Percentiles rank a stretch among this genome's conserved stretches.
phyloP scores from a whole-genome alignment of 2,888 invertebrate genomes.

The Eilema griseolum region DNA sequence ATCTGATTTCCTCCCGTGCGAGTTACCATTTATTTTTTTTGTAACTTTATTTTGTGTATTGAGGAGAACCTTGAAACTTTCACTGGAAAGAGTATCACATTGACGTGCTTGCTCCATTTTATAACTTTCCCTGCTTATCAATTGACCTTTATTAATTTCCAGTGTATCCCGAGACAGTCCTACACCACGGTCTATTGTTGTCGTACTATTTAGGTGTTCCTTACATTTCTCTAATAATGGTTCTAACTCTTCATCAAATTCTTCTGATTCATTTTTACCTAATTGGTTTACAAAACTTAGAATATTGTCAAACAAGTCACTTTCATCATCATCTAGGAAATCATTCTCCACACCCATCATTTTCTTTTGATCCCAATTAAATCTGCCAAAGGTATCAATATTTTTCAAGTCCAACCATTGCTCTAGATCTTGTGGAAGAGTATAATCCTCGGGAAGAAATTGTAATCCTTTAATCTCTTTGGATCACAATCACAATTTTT shows the following conservation, averaged over 20 bases:
- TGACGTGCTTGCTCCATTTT: slow-evolving; percentile 5
- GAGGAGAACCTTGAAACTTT: slow-evolving; percentile 38
- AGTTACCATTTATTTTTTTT: slow-evolving; percentile 23
- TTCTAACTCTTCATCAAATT: slow-evolving; percentile 23
- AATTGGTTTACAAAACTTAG: slow-evolving; percentile 71
- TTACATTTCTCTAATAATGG: slow-evolving; percentile 25
- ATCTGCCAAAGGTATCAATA: slow-evolving; percentile 74
- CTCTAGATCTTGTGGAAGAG: slow-evolving; percentile 78
- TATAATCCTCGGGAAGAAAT: slow-evolving; percentile 80
- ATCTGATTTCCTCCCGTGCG: slow-evolving; percentile 8
- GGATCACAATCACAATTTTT: too few relatives aligned
- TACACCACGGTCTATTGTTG: slow-evolving; percentile 62
- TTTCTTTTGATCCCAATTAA: slow-evolving; percentile 72
- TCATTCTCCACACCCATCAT: slow-evolving; percentile 52
- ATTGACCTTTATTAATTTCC: slow-evolving; percentile 37
- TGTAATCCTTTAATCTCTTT: slow-evolving; percentile 73
- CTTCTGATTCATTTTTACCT: slow-evolving; percentile 51
- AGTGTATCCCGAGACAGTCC: slow-evolving; percentile 64
- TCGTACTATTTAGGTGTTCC: slow-evolving; percentile 21
- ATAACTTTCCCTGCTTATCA: not conserved
- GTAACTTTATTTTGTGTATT: slow-evolving; percentile 32
- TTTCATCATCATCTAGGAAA: slow-evolving; percentile 59
- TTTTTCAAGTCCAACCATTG: slow-evolving; percentile 82
- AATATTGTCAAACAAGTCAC: slow-evolving; percentile 67
- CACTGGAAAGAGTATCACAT: slow-evolving; percentile 25